Base-by-base conservation (phyloP, 2,113 vertebrate species). In the Gallinago media region DNA sequence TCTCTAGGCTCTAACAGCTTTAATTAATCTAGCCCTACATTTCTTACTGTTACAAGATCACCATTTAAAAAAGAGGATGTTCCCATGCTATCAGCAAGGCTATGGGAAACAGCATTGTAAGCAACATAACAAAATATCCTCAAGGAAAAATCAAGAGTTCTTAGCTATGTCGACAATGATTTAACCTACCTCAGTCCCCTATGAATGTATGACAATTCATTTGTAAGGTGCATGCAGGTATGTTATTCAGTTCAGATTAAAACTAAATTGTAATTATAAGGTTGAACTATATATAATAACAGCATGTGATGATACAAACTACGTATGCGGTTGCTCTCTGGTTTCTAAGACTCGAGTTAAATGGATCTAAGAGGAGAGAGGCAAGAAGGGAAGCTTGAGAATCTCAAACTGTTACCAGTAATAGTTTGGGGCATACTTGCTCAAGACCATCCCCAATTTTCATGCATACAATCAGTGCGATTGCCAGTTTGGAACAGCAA, bases 261-360 rank as follows among this genome's bases (percentile, higher is more conserved):
- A 96, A 86, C 23, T 34, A 85, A 94, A 91, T 31, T 10, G 27
- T 31, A 70, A 96, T 59, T 58, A 29, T 63, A 92, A 94, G 47
- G 66, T 92, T 92, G 32, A 91, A 25, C n/a, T 78, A 82, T 54
- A 86, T 40, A 85, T 17, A 65, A 16, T 7, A 82, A 62, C 15
- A 85, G 49, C 34, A 74, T 44, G 36, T 5, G 32, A 71, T 67
- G 36, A 92, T 59, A 83, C 52, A 75, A 82, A 58, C 17, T 6
- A 0, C 12, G 62, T 9, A 70, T 6, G 75, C 38, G 9, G 79
- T 77, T 90, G 76, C 89, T 52, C 73, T 74, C 54, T 93, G 71
- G 82, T 88, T 95, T 96, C 78, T 89, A 66, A 89, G 72, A 92
- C 14, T 83, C 75, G 11, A 95, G 46, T 91, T 93, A 94, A 83